These are phyloP conservation scores for Sarcophilus harrisii DNA, from an alignment of 2,797 vertebrate species.

Conservation along the genomic window DNA sequence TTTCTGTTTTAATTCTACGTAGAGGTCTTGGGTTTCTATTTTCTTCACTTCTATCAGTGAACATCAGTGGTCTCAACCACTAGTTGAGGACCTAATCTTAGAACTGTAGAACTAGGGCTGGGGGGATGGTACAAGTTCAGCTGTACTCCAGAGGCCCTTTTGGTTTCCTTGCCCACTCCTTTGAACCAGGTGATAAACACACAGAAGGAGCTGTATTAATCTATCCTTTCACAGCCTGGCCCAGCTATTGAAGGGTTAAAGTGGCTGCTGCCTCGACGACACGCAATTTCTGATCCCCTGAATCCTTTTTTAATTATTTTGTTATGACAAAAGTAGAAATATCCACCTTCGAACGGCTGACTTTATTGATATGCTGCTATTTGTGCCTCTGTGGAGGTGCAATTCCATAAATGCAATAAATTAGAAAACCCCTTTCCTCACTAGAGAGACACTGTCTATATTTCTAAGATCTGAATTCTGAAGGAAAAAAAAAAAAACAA, in stretches of 20 bases:
- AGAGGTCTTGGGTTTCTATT: not conserved
- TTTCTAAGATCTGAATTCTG: conserved; percentile 67
- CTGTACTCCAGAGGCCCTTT: conserved; percentile 47
- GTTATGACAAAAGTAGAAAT: conserved; percentile 82
- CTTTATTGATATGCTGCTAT: conserved; percentile 84
- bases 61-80: not conserved
- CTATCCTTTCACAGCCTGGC: not conserved
- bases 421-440: conserved; percentile 83
- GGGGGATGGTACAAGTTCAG: not conserved
- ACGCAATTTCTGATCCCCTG: conserved; percentile 82
- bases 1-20: not conserved
- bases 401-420: conserved; percentile 83
- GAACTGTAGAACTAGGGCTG: not conserved
- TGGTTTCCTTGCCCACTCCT: conserved; percentile 61
- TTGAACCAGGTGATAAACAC: conserved; percentile 61
- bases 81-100: not conserved
- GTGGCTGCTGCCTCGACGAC: conserved; percentile 76
- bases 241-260: conserved; percentile 77
- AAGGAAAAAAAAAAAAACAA: conserved; percentile 46
- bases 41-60: not conserved
- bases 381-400: conserved; percentile 83
- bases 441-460: conserved; percentile 77
- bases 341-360: conserved; percentile 81
- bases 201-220: not conserved
- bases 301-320: conserved; percentile 88